Base-by-base conservation (phyloP, 2,888 invertebrate species). In the Panopea generosa region DNA sequence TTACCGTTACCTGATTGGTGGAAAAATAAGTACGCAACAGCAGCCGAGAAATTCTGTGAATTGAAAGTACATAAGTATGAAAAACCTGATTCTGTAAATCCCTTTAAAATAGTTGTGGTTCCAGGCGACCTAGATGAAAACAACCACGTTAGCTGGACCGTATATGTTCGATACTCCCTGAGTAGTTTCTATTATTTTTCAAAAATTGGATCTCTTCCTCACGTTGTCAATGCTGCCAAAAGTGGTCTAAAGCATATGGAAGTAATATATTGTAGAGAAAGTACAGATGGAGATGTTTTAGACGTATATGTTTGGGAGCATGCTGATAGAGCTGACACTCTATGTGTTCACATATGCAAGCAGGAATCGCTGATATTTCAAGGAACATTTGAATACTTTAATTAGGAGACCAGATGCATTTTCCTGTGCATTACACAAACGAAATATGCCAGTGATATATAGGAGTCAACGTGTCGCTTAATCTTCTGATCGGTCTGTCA, bases 241-340 rank as follows among this genome's bases (percentile, higher is more conserved):
- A 70, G 84, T 20, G 82, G 84, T 18, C 70, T 90, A 11, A 83
- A 86, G 24, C 66, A 82, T 7, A 77, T 90, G 72, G 83, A 87
- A 55, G 73, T 87, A 22, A 72, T 83, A 26, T 91, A 86, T 62
- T 69, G 81, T 29, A 86, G 88, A 4, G 91, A 91, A 68, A 87
- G 87, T 69, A 61, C 83, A 11, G 87, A 89, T 27, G 88, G 86
- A 1, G 88, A 91, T 55, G 56, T 67, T 0, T 62, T 91, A 7
- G 75, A 82, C 29, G 83, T 87, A 0, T 81, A 77, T 52, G 73
- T 82, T 4, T 91, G 90, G 90, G 82, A 86, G 52, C 69, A 81
- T 43, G 20, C 56, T 7, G 66, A 59, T 2, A 27, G 73, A 26
- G 7, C 24, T 6, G 57, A 60, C 20, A 72, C 45, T 27, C 43